These are phyloP conservation scores for Apteryx mantelli DNA, from an alignment of 2,113 vertebrate genomes.

Conservation along the genomic window DNA sequence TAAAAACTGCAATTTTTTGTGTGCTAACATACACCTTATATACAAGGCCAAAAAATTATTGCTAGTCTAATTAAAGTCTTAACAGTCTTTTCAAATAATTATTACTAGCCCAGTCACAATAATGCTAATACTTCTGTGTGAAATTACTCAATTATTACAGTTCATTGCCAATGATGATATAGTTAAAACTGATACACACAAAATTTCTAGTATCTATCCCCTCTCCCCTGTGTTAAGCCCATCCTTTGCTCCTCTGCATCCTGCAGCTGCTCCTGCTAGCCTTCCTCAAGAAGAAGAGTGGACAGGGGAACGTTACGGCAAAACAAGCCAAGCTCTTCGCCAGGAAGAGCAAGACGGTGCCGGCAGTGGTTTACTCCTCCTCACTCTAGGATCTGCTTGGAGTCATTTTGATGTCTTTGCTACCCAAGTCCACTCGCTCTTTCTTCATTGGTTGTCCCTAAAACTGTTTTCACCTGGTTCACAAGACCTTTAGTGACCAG, in stretches of 20 bases:
- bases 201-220: neutral
- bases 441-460: neutral
- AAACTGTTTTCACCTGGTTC: neutral
- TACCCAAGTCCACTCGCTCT: neutral
- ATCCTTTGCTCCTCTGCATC: neutral
- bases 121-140: neutral
- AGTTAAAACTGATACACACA: neutral
- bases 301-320: neutral
- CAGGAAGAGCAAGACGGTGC: neutral
- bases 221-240: neutral
- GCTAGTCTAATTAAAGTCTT: neutral
- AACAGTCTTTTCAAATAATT: neutral
- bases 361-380: neutral
- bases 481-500: neutral
- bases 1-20: accelerated
- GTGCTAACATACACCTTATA: neutral
- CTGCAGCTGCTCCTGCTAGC: neutral
- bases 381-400: neutral
- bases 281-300: neutral
- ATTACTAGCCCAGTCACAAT: neutral
- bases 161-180: neutral
- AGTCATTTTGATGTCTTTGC: neutral
- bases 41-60: neutral
- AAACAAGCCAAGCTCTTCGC: neutral
- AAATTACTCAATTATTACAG: neutral